Base-by-base conservation (phyloP, 2,797 vertebrate species). In the Oreochromis grahami region DNA sequence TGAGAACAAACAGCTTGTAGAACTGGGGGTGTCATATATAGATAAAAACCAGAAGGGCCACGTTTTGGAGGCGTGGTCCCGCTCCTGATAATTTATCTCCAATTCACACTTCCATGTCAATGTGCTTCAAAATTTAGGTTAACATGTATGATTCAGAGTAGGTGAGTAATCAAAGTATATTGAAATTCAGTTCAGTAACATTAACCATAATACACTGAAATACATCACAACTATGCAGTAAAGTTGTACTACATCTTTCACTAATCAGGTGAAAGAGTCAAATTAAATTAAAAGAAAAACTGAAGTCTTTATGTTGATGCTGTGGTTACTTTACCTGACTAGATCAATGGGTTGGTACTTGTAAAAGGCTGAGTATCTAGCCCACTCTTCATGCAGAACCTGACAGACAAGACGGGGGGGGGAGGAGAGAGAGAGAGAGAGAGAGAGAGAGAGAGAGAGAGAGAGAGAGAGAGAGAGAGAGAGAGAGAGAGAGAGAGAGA, bases 341-440 rank as follows among this genome's bases (percentile, higher is more conserved):
- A 99, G 97, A 91, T 99, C 97, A 79, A 99, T 96, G 87, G 99
- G 99, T 90, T 99, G 99, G 96, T 98, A 99, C 95, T 99, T 99
- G 95, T 98, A 99, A 93, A 99, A 99, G 32, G 95, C 98, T 77
- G 98, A 97, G 1, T 99, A 99, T 96, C 97, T 95, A 65, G 98
- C 99, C 98, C 99, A 99, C 95, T 99, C 98, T 81, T 93, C 97
- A 86, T 98, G 97, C 77, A 99, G 96, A 84, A 98, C 85, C 98
- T 99, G 90, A 34, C 36, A 90, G 76, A 72, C 17, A 86, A 88
- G 24, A 87, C 24, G n/a, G n/a, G n/a, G n/a, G n/a, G n/a, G n/a
- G n/a, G n/a, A n/a, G n/a, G n/a, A 2, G 11, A 41, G 5, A 6
- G 41, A 13, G 19, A 0, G 24, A 3, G 26, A 7, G 32, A 86